phyloP scores from a whole-genome alignment of 2,797 vertebrate species.

The Semotilus atromaculatus region DNA sequence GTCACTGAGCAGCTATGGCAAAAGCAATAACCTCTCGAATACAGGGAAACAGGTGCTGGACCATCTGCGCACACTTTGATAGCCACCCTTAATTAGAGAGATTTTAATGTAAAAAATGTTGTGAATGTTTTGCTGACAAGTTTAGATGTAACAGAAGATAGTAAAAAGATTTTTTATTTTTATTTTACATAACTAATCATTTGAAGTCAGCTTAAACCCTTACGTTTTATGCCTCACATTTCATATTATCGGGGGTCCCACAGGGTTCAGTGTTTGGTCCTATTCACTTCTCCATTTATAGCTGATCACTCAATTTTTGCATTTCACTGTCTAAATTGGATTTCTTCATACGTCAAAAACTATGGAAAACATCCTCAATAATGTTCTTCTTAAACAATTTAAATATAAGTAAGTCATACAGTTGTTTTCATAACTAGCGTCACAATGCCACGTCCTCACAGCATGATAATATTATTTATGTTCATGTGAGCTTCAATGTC shows the following conservation, averaged over 20 bases:
- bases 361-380: no score
- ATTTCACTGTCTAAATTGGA: not conserved
- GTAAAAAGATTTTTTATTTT: conserved; percentile 9
- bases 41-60: conserved; percentile 13
- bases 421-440: no score
- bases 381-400: no score
- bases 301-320: no score
- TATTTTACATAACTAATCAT: not conserved
- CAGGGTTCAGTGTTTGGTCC: not conserved
- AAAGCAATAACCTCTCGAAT: conserved; percentile 18
- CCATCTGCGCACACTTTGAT: conserved; percentile 3
- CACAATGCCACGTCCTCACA: no score
- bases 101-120: conserved; percentile 1
- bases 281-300: not conserved
- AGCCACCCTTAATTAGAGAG: not conserved
- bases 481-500: no score
- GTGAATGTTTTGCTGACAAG: not conserved
- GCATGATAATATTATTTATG: no score
- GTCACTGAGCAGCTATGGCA: not conserved
- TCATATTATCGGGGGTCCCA: not conserved
- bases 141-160: not conserved
- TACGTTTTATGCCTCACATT: no score
- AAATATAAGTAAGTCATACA: no score
- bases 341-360: no score
- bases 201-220: not conserved